Conservation (phyloP, 2,888 invertebrate species). For the Archaeoteleia sp. region DNA sequence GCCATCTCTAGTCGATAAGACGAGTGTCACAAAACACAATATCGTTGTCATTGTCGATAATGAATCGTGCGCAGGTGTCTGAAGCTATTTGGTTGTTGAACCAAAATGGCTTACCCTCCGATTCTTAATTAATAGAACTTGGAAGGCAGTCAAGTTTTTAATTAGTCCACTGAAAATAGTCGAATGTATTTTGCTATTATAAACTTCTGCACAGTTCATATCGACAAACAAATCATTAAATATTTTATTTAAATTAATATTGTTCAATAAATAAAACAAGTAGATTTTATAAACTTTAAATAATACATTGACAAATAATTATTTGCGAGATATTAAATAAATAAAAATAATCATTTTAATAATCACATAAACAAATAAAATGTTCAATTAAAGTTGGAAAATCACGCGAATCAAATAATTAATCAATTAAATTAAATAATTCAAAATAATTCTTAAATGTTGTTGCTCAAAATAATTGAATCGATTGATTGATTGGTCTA, state of each 20-base stretch:
- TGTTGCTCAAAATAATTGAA: too few species aligned
- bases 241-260: neutral
- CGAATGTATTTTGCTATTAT: slow-evolving; percentile 17
- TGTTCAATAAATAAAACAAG: too few species aligned
- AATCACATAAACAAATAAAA: neutral
- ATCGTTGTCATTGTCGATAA: slow-evolving; percentile 12
- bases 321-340: too few species aligned
- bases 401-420: too few species aligned
- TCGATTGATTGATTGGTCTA: too few species aligned
- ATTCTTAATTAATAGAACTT: slow-evolving; percentile 35
- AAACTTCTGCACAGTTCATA: neutral
- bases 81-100: slow-evolving; percentile 14
- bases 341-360: too few species aligned
- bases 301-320: too few species aligned
- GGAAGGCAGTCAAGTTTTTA: slow-evolving; percentile 32
- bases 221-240: neutral
- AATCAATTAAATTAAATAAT: too few species aligned
- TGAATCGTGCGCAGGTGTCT: slow-evolving; percentile 29
- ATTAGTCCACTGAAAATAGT: slow-evolving; percentile 30
- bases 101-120: slow-evolving; percentile 18
- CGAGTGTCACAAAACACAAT: too few species aligned
- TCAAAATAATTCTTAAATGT: too few species aligned
- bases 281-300: too few species aligned
- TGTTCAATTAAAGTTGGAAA: too few species aligned
- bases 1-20: slow-evolving; percentile 31